Base-by-base conservation (phyloP, 2,797 vertebrate genomes). In the Cryptoblepharus egeriae region DNA sequence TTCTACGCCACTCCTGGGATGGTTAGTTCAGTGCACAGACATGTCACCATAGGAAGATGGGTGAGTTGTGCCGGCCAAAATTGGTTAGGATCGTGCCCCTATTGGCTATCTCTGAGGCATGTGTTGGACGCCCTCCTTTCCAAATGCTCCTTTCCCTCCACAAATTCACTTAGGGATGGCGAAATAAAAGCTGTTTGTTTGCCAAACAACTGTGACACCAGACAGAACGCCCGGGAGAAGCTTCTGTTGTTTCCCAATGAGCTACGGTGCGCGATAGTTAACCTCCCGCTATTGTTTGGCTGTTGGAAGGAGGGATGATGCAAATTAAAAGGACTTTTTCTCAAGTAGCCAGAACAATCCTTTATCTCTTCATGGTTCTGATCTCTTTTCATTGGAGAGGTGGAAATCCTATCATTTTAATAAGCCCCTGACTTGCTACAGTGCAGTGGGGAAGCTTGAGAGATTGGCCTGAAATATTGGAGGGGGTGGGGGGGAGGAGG, bases 281-380 rank as follows among this genome's bases (percentile, higher is more conserved):
- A 84, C 85, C 82, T 90, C 88, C 75, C 75, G 81, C 88, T 89
- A 4, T 77, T 84, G 84, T 79, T 70, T 79, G 89, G 83, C 78
- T 79, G 86, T 74, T 88, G 88, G 88, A 89, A 90, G 82, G 89
- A 32, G 49, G 82, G 82, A 89, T 18, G 60, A 18, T 81, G 81
- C 85, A 91, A 90, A 92, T 89, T 87, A 88, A 80, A 92, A 90
- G 90, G 80, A 85, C 75, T 89, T 77, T 90, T 86, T n/a, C 82
- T 84, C 89, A 89, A 74, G 80, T 88, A 75, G 75, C 67, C 86
- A 87, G 80, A 88, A 35, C 72, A 77, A 83, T 85, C 86, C 78
- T 80, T 88, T 76, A 75, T 79, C 76, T 90, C 76, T 37, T 87
- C 88, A 61, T 84, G 71, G 81, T 85, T 85, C 63, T 45, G 82